Percentiles rank a stretch among this genome's conserved stretches.
phyloP scores from a whole-genome alignment of 2,113 vertebrate species.

The Rana temporaria region DNA sequence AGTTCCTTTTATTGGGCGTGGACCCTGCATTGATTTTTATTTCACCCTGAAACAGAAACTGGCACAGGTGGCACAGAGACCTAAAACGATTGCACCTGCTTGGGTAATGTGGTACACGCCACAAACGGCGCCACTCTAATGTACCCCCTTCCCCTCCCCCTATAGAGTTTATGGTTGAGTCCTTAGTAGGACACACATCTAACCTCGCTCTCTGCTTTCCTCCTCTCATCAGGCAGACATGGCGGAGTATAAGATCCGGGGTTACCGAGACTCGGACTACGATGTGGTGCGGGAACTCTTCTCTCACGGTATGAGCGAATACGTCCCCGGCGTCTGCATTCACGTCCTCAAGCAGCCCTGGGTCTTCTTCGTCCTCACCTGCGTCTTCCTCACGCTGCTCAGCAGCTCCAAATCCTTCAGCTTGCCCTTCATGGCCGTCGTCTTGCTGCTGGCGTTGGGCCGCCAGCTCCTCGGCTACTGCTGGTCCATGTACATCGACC shows the following conservation, averaged over 20 bases:
- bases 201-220: not conserved
- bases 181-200: no score
- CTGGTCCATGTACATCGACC: conserved; percentile 63
- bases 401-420: conserved; percentile 64
- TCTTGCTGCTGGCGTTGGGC: conserved; percentile 59
- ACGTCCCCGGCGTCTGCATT: conserved; percentile 61
- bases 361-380: conserved; percentile 60
- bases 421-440: conserved; percentile 58
- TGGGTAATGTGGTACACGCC: no score
- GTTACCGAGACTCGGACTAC: conserved; percentile 63
- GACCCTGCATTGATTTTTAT: no score
- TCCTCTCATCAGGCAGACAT: conserved; percentile 58
- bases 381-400: conserved; percentile 58
- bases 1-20: no score
- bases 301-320: conserved; percentile 65
- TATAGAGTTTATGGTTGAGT: no score
- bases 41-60: no score
- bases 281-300: conserved; percentile 64
- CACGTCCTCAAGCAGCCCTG: conserved; percentile 66
- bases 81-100: no score
- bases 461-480: conserved; percentile 60
- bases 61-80: no score
- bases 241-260: conserved; percentile 71
- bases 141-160: no score
- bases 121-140: no score